A percentile compares a stretch with the other conserved stretches of the same genome.
These are phyloP conservation scores for Oscheius onirici DNA, from an alignment of 2,888 invertebrate genomes.

Conservation along the genomic window DNA sequence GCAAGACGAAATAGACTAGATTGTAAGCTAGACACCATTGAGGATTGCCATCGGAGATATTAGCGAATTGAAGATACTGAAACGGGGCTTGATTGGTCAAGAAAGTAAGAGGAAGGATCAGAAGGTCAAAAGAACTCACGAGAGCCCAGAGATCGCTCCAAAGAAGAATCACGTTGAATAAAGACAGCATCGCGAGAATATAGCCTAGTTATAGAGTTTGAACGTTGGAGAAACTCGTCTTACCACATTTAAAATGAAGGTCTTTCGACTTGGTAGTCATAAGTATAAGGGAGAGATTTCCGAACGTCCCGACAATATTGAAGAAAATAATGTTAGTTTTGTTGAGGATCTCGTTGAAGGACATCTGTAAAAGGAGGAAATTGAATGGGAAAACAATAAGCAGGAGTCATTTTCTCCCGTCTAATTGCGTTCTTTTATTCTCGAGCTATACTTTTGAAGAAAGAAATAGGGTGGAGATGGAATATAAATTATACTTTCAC, in stretches of 20 bases:
- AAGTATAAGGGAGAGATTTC: background rate
- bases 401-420: background rate
- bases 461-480: too few relatives aligned
- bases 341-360: background rate
- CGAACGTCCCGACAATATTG: background rate
- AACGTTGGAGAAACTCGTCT: background rate
- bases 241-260: slow-evolving; percentile 6
- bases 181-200: background rate
- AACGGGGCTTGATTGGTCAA: background rate
- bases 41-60: background rate
- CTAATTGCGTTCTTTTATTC: too few relatives aligned
- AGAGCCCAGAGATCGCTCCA: background rate
- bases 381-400: background rate
- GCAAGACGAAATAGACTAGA: background rate
- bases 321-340: background rate
- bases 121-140: background rate
- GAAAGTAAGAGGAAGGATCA: background rate
- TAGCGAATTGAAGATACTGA: background rate
- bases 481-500: too few relatives aligned
- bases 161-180: background rate
- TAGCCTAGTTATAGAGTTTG: too few relatives aligned
- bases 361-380: background rate
- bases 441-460: too few relatives aligned
- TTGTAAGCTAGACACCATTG: background rate
- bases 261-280: background rate